These are phyloP conservation scores for Zaprionus inermis DNA, from an alignment of 1,140 invertebrate species.

Conservation along the genomic window DNA sequence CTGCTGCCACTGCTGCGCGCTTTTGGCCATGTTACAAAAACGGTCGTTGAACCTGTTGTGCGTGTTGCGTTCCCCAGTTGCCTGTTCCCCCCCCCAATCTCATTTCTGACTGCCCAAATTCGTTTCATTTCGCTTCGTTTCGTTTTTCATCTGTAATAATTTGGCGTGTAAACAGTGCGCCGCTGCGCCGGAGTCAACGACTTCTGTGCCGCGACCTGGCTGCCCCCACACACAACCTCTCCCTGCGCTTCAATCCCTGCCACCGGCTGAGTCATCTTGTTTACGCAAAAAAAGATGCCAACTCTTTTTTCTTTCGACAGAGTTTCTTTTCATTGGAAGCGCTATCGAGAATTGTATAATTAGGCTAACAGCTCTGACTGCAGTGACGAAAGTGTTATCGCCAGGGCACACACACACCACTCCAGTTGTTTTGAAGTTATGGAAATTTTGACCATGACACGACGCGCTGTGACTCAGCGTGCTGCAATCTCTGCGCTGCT, in stretches of 20 bases:
- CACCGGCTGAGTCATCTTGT: constrained; percentile 46
- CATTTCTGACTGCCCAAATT: constrained; percentile 13
- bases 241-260: not conserved
- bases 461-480: constrained; percentile 56
- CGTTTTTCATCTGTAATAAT: constrained; percentile 81
- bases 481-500: constrained; percentile 70
- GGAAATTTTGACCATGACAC: constrained; percentile 79
- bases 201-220: constrained; percentile 56
- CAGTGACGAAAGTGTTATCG: constrained; percentile 74
- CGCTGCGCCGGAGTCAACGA: constrained; percentile 62
- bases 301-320: constrained; percentile 37
- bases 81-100: constrained; percentile 4
- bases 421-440: constrained; percentile 54
- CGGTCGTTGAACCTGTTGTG: constrained; percentile 72
- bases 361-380: constrained; percentile 68
- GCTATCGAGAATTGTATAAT: constrained; percentile 70
- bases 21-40: constrained; percentile 68
- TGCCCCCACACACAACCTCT: constrained; percentile 1
- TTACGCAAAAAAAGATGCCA: constrained; percentile 42
- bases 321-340: constrained; percentile 80
- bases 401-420: constrained; percentile 39
- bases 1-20: not conserved
- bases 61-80: constrained; percentile 4
- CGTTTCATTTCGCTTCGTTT: constrained; percentile 23
- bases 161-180: constrained; percentile 70